These are phyloP conservation scores for Parauchenoglanis punctatus DNA, from an alignment of 2,797 vertebrate genomes.

Conservation along the genomic window DNA sequence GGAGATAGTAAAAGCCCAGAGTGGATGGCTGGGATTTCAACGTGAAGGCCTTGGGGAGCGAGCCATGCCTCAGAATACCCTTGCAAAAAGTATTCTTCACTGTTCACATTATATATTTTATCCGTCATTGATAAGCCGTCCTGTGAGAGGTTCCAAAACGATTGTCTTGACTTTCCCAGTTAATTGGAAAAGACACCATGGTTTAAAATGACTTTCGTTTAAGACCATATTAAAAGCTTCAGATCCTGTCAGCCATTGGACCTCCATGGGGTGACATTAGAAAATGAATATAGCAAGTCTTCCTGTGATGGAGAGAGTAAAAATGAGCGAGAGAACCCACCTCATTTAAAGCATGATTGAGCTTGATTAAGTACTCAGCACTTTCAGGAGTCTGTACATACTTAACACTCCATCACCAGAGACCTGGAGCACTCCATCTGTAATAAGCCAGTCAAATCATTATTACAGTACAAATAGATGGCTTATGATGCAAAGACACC, in stretches of 20 bases:
- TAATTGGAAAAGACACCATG: conserved; percentile 42
- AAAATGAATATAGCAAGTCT: conserved; percentile 42
- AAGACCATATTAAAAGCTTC: conserved; percentile 36
- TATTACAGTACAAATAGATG: conserved; percentile 53
- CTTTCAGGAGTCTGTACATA: conserved; percentile 53
- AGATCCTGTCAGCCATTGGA: conserved; percentile 25
- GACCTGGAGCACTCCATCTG: conserved; percentile 51
- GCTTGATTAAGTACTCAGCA: conserved; percentile 60
- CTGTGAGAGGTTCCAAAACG: conserved; percentile 22
- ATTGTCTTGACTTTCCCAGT: conserved; percentile 12
- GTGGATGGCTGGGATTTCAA: conserved; percentile 44
- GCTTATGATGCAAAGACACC: conserved; percentile 33
- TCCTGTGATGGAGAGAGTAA: neutral
- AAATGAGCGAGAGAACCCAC: conserved; percentile 41
- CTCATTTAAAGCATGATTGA: conserved; percentile 62
- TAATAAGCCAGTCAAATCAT: conserved; percentile 55
- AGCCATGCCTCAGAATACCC: conserved; percentile 42
- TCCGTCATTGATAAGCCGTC: conserved; percentile 36
- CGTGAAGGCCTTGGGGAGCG: conserved; percentile 37
- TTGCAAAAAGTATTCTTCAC: conserved; percentile 43
- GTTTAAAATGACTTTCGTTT: conserved; percentile 29
- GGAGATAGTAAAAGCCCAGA: conserved; percentile 51
- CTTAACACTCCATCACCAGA: conserved; percentile 54
- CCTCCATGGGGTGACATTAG: neutral
- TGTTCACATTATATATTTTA: conserved; percentile 36